Percentiles rank a stretch among this genome's conserved stretches.
phyloP scores from a whole-genome alignment of 2,113 vertebrate species.

The Aspidoscelis tigris region DNA sequence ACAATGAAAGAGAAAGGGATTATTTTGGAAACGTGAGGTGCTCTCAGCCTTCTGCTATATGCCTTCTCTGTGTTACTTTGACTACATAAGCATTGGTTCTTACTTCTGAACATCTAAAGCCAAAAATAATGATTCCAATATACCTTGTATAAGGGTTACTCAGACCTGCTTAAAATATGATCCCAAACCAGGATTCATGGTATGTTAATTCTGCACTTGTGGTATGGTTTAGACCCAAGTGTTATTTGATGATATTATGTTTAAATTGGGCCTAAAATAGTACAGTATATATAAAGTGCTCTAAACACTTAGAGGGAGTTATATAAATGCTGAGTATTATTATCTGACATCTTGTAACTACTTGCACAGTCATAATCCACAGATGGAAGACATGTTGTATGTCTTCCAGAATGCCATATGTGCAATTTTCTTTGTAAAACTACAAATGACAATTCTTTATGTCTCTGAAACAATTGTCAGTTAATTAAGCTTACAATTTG shows the following conservation, averaged over 20 bases:
- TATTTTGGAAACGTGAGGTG: no score
- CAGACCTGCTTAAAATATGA: neutral
- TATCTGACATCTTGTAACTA: constrained; percentile 21
- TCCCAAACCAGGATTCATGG: neutral
- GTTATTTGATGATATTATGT: neutral
- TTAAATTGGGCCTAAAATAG: neutral
- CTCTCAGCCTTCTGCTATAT: neutral
- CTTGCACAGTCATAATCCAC: constrained; percentile 33
- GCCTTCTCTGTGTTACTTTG: neutral
- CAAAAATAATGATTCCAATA: neutral
- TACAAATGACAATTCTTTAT: constrained; percentile 34
- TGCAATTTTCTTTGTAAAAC: constrained; percentile 35
- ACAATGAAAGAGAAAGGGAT: no score
- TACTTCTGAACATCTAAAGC: neutral
- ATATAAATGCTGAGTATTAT: constrained; percentile 5
- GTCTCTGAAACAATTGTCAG: constrained; percentile 31
- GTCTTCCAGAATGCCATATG: constrained; percentile 41
- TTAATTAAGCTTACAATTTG: constrained; percentile 38
- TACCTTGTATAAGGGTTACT: neutral
- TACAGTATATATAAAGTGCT: neutral
- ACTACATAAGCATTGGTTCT: neutral
- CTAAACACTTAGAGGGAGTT: neutral
- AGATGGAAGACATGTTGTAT: constrained; percentile 20
- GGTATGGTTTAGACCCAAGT: constrained; percentile 35
- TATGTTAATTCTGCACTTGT: constrained; percentile 9